These are phyloP conservation scores for Salvelinus fontinalis DNA, from an alignment of 2,113 vertebrate genomes.

Conservation along the genomic window DNA sequence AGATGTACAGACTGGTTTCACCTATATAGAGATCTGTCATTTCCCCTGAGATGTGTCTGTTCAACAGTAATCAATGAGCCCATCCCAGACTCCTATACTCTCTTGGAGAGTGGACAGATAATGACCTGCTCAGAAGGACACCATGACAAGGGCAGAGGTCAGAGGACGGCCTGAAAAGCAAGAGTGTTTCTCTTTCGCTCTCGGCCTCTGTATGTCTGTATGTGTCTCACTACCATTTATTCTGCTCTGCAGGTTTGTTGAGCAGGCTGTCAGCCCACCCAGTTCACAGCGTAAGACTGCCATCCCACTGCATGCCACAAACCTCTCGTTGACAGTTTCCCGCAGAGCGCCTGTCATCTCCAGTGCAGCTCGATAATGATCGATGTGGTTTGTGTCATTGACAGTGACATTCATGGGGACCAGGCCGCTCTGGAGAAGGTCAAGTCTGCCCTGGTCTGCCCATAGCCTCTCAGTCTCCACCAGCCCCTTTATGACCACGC, in stretches of 20 bases:
- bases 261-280: neutral
- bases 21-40: neutral
- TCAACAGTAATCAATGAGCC: conserved; percentile 3
- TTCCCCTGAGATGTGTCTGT: conserved; percentile 1
- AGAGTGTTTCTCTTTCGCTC: conserved; percentile 17
- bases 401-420: conserved; percentile 43
- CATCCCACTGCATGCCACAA: neutral
- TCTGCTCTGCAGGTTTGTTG: neutral
- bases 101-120: conserved; percentile 16
- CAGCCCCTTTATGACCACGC: conserved; percentile 31
- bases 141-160: conserved; percentile 28
- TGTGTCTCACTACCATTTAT: neutral
- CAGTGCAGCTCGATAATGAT: conserved; percentile 26
- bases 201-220: neutral
- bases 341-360: conserved; percentile 16
- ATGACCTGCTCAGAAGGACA: neutral
- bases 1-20: neutral
- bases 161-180: conserved; percentile 34
- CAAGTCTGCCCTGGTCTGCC: conserved; percentile 44
- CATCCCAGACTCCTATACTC: conserved; percentile 1
- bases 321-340: neutral
- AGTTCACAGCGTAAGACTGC: neutral
- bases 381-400: conserved; percentile 21
- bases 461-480: conserved; percentile 51
- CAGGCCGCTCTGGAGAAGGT: conserved; percentile 52